Conservation (phyloP, 2,797 vertebrate species). For the Mus caroli region DNA sequence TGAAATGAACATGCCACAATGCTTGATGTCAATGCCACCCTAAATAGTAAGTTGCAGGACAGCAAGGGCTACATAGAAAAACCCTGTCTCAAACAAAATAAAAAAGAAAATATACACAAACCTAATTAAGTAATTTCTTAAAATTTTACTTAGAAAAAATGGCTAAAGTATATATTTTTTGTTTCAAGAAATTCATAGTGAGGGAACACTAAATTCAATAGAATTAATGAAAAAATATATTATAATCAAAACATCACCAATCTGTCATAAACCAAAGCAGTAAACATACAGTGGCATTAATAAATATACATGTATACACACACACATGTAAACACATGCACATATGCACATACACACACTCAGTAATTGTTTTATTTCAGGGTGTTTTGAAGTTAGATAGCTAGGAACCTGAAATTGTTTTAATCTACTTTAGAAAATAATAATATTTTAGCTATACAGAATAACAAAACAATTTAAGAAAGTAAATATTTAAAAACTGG, state of each 20-base stretch:
- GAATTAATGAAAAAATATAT: not conserved
- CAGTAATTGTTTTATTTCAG: not conserved
- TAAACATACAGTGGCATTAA: not conserved
- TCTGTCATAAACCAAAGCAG: not conserved
- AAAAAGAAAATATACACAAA: not conserved
- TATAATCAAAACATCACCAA: not conserved
- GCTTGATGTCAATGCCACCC: not conserved
- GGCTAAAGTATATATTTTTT: not conserved
- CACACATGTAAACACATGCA: not conserved
- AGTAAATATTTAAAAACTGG: no score
- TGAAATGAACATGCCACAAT: not conserved
- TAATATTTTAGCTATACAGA: not conserved
- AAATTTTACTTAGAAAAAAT: not conserved
- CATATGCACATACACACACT: not conserved
- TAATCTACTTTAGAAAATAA: not conserved
- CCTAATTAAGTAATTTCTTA: not conserved
- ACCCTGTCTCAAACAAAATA: not conserved
- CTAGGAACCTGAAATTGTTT: not conserved
- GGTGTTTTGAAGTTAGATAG: not conserved
- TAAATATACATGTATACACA: not conserved
- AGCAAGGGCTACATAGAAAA: not conserved
- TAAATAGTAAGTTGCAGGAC: not conserved
- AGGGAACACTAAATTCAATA: not conserved
- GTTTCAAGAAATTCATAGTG: not conserved
- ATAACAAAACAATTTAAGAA: not conserved